These are phyloP conservation scores for Phocides pigmalion DNA, from an alignment of 1,140 invertebrate genomes.

Conservation along the genomic window DNA sequence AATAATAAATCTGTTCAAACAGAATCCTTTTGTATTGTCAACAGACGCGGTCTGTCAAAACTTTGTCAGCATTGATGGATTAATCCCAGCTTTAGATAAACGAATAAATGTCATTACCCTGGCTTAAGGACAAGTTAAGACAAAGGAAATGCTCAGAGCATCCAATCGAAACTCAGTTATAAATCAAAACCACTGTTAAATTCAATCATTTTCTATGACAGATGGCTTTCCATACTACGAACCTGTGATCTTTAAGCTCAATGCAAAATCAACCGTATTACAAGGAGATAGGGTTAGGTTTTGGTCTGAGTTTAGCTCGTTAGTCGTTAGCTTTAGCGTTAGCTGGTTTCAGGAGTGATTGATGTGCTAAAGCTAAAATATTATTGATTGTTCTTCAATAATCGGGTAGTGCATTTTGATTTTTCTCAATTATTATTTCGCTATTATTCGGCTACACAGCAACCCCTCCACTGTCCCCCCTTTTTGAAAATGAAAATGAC, in stretches of 20 bases:
- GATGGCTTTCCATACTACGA: constrained; percentile 39
- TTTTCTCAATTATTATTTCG: background rate
- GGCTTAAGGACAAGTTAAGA: constrained; percentile 17
- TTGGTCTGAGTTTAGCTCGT: background rate
- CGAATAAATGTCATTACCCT: constrained; percentile 32
- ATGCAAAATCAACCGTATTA: constrained; percentile 19
- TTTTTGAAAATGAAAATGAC: no score
- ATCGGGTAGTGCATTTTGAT: no score
- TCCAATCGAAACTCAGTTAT: constrained; percentile 39
- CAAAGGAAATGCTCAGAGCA: constrained; percentile 14
- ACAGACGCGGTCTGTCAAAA: constrained; percentile 5
- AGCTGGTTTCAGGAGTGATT: constrained; percentile 30
- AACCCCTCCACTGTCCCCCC: no score
- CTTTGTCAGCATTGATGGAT: constrained; percentile 23
- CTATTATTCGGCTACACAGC: no score
- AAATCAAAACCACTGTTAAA: constrained; percentile 50
- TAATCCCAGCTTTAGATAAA: constrained; percentile 9
- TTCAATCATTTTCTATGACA: constrained; percentile 54
- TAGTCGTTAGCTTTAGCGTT: constrained; percentile 21
- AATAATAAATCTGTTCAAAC: no score
- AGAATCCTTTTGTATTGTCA: constrained; percentile 2
- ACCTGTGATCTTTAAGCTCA: background rate
- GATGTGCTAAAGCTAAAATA: constrained; percentile 34
- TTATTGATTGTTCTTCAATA: constrained; percentile 39
- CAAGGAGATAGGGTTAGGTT: constrained; percentile 18